A percentile compares a stretch with the other conserved stretches of the same genome.
phyloP scores from a whole-genome alignment of 2,113 vertebrate species.

The Nanorana parkeri region DNA sequence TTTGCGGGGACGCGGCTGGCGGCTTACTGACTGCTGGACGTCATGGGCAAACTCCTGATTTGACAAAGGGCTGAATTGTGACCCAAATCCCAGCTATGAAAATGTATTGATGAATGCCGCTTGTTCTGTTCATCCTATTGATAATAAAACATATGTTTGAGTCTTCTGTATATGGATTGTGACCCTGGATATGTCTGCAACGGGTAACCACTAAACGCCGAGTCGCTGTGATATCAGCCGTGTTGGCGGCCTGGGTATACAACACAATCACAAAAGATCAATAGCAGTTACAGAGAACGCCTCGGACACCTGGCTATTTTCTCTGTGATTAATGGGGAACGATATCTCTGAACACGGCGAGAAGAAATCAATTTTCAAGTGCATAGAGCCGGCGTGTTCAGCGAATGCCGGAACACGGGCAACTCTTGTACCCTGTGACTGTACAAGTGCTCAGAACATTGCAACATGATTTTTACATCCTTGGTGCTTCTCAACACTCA shows the following conservation, averaged over 20 bases:
- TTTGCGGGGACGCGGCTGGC: no score
- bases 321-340: neutral
- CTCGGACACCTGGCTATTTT: slow-evolving; percentile 19
- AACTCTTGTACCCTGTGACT: neutral
- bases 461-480: neutral
- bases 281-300: neutral
- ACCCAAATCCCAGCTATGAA: no score
- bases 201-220: neutral
- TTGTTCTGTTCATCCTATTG: no score
- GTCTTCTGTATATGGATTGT: no score
- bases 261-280: neutral
- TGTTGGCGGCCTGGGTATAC: neutral
- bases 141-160: no score
- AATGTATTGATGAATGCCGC: no score
- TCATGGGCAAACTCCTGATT: no score
- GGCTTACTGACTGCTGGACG: no score
- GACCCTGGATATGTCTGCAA: no score
- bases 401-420: neutral
- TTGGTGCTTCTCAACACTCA: neutral
- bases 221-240: neutral
- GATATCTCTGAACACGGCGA: neutral
- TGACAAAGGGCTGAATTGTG: no score
- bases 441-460: neutral
- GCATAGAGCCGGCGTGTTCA: neutral
- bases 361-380: neutral